Conservation (phyloP, 2,888 invertebrate genomes). For the Parnassius apollo region DNA sequence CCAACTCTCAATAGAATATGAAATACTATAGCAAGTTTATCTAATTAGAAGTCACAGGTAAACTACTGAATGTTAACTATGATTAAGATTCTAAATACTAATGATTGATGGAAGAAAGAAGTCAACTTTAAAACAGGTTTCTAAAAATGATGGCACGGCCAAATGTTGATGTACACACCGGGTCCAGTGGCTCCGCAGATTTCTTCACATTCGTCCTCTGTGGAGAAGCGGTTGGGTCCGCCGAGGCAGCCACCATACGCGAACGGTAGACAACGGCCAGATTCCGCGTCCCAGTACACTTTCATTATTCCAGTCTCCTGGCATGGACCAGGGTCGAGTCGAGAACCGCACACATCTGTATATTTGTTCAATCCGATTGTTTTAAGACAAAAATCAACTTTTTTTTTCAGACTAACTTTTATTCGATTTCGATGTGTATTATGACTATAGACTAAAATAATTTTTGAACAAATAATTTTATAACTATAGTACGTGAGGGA, state of each 20-base stretch:
- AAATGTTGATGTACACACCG: conserved; percentile 40
- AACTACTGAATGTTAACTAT: too few species aligned
- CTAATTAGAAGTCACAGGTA: too few species aligned
- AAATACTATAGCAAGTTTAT: too few species aligned
- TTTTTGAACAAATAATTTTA: too few species aligned
- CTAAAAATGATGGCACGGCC: background rate
- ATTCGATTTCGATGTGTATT: background rate
- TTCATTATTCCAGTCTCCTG: conserved; percentile 80
- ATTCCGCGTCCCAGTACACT: conserved; percentile 84
- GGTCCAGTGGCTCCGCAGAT: conserved; percentile 78
- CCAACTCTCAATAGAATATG: too few species aligned
- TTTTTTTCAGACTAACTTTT: background rate
- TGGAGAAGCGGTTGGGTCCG: conserved; percentile 91
- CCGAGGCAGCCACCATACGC: conserved; percentile 92
- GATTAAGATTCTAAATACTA: too few species aligned
- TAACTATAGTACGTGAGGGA: too few species aligned
- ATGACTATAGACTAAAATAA: too few species aligned
- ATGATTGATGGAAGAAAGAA: background rate
- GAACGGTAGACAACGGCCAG: conserved; percentile 85
- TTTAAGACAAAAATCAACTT: background rate
- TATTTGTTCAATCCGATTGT: background rate
- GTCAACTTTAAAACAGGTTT: background rate
- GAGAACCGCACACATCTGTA: conserved; percentile 87
- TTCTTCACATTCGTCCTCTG: conserved; percentile 86
- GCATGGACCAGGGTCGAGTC: conserved; percentile 87